phyloP scores from a whole-genome alignment of 2,888 invertebrate species.

The Machimus atricapillus region DNA sequence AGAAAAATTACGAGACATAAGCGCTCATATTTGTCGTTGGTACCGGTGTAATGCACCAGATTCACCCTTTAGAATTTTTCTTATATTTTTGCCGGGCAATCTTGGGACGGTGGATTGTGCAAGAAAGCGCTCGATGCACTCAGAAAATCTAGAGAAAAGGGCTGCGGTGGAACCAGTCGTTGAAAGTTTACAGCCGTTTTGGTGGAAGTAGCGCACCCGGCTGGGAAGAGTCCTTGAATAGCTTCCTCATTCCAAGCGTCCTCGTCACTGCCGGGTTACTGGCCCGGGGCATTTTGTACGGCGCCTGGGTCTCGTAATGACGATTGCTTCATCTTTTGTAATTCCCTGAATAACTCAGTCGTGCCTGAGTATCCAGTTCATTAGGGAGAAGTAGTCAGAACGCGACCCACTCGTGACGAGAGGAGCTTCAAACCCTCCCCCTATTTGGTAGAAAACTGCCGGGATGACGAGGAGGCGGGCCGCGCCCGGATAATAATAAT shows the following conservation, averaged over 20 bases:
- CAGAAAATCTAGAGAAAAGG: neutral
- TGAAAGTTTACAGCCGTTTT: neutral
- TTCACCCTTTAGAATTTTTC: neutral
- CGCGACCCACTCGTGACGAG: constrained; percentile 19
- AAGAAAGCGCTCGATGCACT: neutral
- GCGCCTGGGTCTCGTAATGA: neutral
- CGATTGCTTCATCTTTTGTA: constrained; percentile 22
- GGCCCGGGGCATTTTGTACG: neutral
- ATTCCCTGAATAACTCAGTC: constrained; percentile 40
- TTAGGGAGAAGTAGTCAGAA: constrained; percentile 35
- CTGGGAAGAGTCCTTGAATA: neutral
- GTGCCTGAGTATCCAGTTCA: constrained; percentile 45
- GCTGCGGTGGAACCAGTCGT: neutral
- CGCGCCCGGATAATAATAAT: constrained; percentile 11
- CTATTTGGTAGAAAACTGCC: neutral
- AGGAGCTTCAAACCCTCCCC: neutral
- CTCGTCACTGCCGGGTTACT: neutral
- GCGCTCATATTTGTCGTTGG: neutral
- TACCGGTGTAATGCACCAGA: neutral
- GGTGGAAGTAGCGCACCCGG: neutral
- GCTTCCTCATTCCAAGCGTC: neutral
- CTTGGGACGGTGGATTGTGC: neutral
- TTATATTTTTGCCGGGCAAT: neutral
- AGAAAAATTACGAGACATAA: constrained; percentile 3
- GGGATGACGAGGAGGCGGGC: neutral